These are phyloP conservation scores for Alexandromys fortis DNA, from an alignment of 2,113 vertebrate species.

Conservation along the genomic window DNA sequence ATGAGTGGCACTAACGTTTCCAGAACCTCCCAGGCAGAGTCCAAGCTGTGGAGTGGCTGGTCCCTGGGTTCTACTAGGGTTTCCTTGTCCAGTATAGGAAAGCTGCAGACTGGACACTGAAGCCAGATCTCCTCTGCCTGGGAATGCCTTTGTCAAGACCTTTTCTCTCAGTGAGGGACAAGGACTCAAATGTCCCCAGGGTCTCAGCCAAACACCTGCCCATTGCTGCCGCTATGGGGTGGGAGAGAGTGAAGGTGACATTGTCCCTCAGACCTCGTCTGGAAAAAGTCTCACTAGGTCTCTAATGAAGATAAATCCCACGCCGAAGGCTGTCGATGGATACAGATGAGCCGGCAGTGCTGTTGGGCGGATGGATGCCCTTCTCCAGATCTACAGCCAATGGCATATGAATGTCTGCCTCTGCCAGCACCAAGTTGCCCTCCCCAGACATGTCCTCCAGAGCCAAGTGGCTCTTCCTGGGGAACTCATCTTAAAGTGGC, in stretches of 20 bases:
- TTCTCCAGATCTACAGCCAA: slow-evolving; percentile 5
- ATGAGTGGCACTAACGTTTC: background rate
- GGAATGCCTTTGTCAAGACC: background rate
- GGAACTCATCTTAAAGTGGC: background rate
- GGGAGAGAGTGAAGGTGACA: slow-evolving; percentile 37
- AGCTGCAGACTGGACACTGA: background rate
- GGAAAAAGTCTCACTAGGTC: slow-evolving; percentile 24
- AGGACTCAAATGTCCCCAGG: background rate
- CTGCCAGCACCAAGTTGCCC: background rate
- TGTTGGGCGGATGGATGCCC: slow-evolving; percentile 28
- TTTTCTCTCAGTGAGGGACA: background rate
- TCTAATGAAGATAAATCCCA: slow-evolving; percentile 61
- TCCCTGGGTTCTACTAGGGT: background rate
- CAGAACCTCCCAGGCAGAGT: background rate
- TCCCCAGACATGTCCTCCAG: background rate
- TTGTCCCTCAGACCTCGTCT: background rate
- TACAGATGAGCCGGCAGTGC: background rate
- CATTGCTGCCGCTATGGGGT: background rate
- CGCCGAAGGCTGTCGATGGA: slow-evolving; percentile 33
- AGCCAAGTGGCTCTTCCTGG: background rate
- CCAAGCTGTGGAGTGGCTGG: background rate
- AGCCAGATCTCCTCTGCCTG: background rate
- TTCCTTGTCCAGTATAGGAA: background rate
- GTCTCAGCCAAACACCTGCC: background rate
- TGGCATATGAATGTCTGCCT: background rate